Evolutionary conservation across 2,113 vertebrate species (phyloP).

Genomic region (Apodemus sylvaticus): DNA sequence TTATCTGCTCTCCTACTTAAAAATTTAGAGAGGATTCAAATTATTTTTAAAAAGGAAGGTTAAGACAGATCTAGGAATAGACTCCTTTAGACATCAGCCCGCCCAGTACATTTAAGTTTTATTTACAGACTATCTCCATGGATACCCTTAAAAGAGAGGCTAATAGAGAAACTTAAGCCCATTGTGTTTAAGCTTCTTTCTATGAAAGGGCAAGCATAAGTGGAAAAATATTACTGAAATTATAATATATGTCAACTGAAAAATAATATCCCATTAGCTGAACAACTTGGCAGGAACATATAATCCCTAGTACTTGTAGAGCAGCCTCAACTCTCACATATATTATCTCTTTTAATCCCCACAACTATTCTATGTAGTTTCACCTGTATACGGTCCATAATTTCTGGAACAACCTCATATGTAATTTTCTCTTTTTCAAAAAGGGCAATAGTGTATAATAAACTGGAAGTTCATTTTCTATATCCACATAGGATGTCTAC

Average conservation of each 20-base stretch:
- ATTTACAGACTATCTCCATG: conserved; percentile 19
- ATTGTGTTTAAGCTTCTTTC: conserved; percentile 63
- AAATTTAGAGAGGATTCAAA: conserved; percentile 50
- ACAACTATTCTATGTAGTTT: conserved; percentile 39
- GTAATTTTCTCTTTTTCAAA: conserved; percentile 33
- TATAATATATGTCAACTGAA: conserved; percentile 66
- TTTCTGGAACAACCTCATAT: conserved; percentile 60
- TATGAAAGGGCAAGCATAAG: conserved; percentile 59
- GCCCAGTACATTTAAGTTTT: conserved; percentile 32
- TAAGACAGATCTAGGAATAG: not conserved
- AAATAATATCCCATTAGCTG: conserved; percentile 71
- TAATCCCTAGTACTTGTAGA: conserved; percentile 53
- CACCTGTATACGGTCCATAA: conserved; percentile 50
- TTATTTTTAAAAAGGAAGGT: not conserved
- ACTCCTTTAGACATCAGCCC: conserved; percentile 43
- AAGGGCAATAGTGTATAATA: conserved; percentile 24
- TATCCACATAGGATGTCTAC: conserved; percentile 16
- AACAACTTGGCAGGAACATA: conserved; percentile 68
- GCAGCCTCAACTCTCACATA: conserved; percentile 56
- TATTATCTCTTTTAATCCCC: conserved; percentile 66
- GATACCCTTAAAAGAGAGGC: conserved; percentile 52
- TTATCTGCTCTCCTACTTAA: not conserved
- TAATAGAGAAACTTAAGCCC: conserved; percentile 62
- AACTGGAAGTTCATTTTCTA: conserved; percentile 2
- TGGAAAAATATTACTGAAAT: conserved; percentile 60